A percentile compares a stretch with the other conserved stretches of the same genome.
Conservation (phyloP, 2,797 vertebrate species). For the Masticophis lateralis region DNA sequence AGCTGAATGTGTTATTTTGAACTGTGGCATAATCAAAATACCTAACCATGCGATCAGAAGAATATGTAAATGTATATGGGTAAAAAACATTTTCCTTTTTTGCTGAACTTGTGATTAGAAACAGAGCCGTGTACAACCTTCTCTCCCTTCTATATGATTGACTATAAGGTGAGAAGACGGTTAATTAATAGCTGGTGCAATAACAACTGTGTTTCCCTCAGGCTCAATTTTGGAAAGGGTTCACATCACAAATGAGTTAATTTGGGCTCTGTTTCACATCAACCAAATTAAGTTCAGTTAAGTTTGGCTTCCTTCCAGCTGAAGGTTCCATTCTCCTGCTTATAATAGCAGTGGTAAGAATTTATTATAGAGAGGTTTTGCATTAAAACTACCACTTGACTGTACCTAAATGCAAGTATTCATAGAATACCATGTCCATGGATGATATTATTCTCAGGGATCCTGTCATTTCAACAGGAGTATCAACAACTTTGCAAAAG, state of each 20-base stretch:
- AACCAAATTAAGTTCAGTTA: not conserved
- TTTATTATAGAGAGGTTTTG: not conserved
- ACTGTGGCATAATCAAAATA: not conserved
- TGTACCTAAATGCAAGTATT: not conserved
- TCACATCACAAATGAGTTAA: not conserved
- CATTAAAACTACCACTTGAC: not conserved
- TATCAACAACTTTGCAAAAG: not conserved
- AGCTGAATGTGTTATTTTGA: not conserved
- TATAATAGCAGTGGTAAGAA: not conserved
- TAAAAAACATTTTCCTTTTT: not conserved
- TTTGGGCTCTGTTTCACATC: not conserved
- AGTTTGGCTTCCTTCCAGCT: not conserved
- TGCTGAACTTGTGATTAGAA: not conserved
- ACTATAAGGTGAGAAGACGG: not conserved
- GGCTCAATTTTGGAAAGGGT: not conserved
- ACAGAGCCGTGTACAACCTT: not conserved
- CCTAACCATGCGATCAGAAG: not conserved
- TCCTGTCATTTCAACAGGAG: not conserved
- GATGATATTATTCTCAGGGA: not conserved
- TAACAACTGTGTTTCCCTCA: not conserved
- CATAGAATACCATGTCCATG: not conserved
- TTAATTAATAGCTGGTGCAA: not conserved
- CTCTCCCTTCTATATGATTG: not conserved
- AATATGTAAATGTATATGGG: not conserved
- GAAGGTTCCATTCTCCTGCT: not conserved